Base-by-base conservation (phyloP, 2,888 invertebrate genomes). In the Conchocele bisecta region DNA sequence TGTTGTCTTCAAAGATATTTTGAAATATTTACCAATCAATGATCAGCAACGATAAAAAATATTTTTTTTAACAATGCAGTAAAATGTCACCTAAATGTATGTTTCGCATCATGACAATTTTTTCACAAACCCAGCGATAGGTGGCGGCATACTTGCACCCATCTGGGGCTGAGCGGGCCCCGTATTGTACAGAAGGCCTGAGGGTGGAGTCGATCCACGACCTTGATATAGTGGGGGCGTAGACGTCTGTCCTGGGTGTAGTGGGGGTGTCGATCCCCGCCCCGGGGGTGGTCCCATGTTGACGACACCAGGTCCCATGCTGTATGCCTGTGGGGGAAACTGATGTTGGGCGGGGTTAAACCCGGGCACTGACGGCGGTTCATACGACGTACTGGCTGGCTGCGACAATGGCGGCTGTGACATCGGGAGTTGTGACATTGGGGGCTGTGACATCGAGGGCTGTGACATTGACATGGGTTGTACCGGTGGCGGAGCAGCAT, bases 111-210 rank as follows among this genome's bases (percentile, higher is more conserved):
- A n/a, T n/a, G n/a, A n/a, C n/a, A n/a, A n/a, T n/a, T n/a, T n/a
- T n/a, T n/a, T 75, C 39, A 86, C 65, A 85, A 94, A 94, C 53
- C 94, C 94, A 46, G 89, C 79, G 37, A 90, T 92, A 0, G 94
- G 94, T 6, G 94, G 94, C 35, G 94, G 93, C 5, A 58, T 46
- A 54, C 31, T 37, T 22, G 65, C 35, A 46, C 51, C 20, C 22
- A 58, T 41, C 20, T 50, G 46, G 33, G 51, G 35, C 31, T 39
- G 42, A 42, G 72, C 50, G n/a, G 72, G 65, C 41, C 72, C 67
- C 28, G 69, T 51, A 51, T 53, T 69, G 24, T 70, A 73, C 58
- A 33, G 51, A 3, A 35, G 31, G 37, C 37, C 11, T 3, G 56
- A 20, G 3, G n/a, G 41, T n/a, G 20, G 24, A 15, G 54, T 26